Evolutionary conservation across 2,888 invertebrate species (phyloP), one percentile per base, ranked within the genome.

Genomic region (Nasonovia ribisnigri): DNA sequence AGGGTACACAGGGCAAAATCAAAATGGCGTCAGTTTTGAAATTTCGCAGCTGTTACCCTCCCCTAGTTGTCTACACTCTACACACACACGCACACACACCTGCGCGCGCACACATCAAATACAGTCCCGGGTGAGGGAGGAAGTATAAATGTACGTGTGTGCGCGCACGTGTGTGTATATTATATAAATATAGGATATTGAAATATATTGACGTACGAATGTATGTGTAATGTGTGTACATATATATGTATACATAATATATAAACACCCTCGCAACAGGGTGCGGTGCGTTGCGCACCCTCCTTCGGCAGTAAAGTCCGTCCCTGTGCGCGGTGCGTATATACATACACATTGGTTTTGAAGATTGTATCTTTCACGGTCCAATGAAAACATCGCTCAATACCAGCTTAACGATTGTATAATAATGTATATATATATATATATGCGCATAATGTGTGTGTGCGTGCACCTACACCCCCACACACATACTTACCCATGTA

Each of bases 321-420:
- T 54, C 84, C 84, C 88, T 89, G n/a, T 67, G n/a, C 90, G 43
- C 26, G 36, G 36, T 77, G 6, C 48, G 26, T 88, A 77, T n/a
- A 67, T 36, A 67, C 4, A 48, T 48, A 89, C 57, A 57, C 89
- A 90, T 90, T 84, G 92, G 88, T 84, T 93, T 88, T 84, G 93
- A 93, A 93, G 90, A 93, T 93, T 90, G 93, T 93, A 90, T 93
- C 90, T 93, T 93, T 93, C 93, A 93, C 93, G 93, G 93, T 93
- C 93, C 93, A 93, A 93, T 93, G 93, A 93, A 93, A 93, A 90
- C 93, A 84, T 90, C 93, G 93, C 93, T 93, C 93, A 90, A 93
- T 93, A 93, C 93, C 93, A 36, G 89, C 93, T 89, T 93, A 89
- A 89, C 93, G 46, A 89, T 90, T 89, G 84, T 93, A 2, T 2